A percentile compares a stretch with the other conserved stretches of the same genome.
phyloP scores from a whole-genome alignment of 2,797 vertebrate species.

The Cyclura pinguis region DNA sequence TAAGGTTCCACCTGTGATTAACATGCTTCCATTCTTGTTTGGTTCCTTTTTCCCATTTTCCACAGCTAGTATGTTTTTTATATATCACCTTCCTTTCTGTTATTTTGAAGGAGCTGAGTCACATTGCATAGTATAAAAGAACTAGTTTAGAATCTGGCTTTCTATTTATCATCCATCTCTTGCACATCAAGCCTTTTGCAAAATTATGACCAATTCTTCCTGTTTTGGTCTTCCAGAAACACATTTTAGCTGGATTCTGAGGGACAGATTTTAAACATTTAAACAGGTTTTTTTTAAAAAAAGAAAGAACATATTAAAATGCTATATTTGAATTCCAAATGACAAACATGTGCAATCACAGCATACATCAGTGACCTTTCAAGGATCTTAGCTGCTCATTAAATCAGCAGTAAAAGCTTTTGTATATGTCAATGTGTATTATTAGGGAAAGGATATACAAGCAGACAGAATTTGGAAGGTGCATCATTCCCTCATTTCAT shows the following conservation, averaged over 20 bases:
- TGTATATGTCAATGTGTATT: background rate
- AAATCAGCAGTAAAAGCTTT: constrained; percentile 29
- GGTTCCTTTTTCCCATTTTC: background rate
- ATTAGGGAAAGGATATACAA: constrained; percentile 32
- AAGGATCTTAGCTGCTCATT: constrained; percentile 30
- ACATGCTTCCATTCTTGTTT: constrained; percentile 27
- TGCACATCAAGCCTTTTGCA: background rate
- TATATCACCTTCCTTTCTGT: background rate
- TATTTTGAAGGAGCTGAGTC: constrained; percentile 6
- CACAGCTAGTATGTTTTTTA: constrained; percentile 23
- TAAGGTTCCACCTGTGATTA: background rate
- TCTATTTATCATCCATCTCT: background rate
- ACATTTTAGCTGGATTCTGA: constrained; percentile 26
- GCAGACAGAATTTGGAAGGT: constrained; percentile 6
- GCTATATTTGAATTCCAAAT: constrained; percentile 46
- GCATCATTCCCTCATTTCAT: background rate
- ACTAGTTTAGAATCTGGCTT: background rate
- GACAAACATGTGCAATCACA: background rate
- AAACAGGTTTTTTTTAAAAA: constrained; percentile 29
- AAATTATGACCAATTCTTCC: constrained; percentile 6
- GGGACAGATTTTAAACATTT: background rate
- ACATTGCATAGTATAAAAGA: background rate
- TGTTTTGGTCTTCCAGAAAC: background rate
- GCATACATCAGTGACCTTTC: background rate
- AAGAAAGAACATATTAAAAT: constrained; percentile 18